Conservation (phyloP, 1,140 invertebrate species). For the Nylanderia fulva region DNA sequence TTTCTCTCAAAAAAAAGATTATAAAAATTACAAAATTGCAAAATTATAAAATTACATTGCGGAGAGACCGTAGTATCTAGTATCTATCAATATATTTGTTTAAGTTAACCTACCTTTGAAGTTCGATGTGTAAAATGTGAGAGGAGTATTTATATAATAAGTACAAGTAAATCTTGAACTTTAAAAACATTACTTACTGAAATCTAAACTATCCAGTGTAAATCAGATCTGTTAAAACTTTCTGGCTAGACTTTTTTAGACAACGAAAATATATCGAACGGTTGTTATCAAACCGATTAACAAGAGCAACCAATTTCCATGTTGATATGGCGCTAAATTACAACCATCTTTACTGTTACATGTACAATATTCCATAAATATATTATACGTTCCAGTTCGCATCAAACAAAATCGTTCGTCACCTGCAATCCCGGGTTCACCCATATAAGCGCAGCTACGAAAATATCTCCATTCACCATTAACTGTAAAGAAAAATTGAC, state of each 20-base stretch:
- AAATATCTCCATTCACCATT: slow-evolving; percentile 96
- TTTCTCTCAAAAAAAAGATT: slow-evolving; percentile 13
- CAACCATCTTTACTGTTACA: slow-evolving; percentile 97
- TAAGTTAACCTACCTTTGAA: slow-evolving; percentile 26
- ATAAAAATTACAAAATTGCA: neutral
- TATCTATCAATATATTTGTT: neutral
- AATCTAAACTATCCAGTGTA: slow-evolving; percentile 33
- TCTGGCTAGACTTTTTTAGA: slow-evolving; percentile 56
- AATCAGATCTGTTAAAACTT: slow-evolving; percentile 56
- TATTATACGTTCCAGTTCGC: slow-evolving; percentile 96
- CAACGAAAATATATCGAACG: slow-evolving; percentile 40
- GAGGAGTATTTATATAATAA: slow-evolving; percentile 58
- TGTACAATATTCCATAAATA: slow-evolving; percentile 97
- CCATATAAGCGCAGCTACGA: slow-evolving; percentile 95
- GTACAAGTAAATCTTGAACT: slow-evolving; percentile 61
- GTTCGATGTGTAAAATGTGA: slow-evolving; percentile 48
- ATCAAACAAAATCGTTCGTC: slow-evolving; percentile 96
- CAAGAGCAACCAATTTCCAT: slow-evolving; percentile 57
- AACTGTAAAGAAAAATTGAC: slow-evolving; percentile 87
- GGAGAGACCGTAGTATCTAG: neutral
- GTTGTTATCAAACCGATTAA: slow-evolving; percentile 46
- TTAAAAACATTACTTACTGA: slow-evolving; percentile 39
- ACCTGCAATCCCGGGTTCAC: slow-evolving; percentile 95
- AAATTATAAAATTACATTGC: slow-evolving; percentile 29
- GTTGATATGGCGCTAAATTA: slow-evolving; percentile 87